Conservation (phyloP, 1,140 invertebrate genomes). For the Pseudobourletiella spinata region DNA sequence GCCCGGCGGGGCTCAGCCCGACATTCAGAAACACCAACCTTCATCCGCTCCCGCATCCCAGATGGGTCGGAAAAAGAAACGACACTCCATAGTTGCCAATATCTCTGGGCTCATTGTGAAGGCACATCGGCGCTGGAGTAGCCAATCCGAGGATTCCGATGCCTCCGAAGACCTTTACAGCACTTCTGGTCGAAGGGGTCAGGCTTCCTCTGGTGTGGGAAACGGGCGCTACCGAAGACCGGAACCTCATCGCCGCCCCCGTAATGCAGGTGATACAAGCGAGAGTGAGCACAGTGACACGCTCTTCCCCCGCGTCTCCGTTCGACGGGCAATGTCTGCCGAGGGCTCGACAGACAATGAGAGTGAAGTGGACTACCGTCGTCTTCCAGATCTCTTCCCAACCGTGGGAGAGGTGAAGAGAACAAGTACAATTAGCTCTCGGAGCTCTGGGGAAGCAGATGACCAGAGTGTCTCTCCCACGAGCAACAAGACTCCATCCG, state of each 20-base stretch:
- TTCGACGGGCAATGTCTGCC: slow-evolving; percentile 23
- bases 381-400: slow-evolving; percentile 52
- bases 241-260: background rate
- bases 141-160: slow-evolving; percentile 39
- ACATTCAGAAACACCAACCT: slow-evolving; percentile 35
- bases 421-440: slow-evolving; percentile 36
- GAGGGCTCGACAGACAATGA: slow-evolving; percentile 24
- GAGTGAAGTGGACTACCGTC: slow-evolving; percentile 41
- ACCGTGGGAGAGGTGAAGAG: slow-evolving; percentile 61
- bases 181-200: too few species aligned
- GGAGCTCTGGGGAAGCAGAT: background rate
- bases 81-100: slow-evolving; percentile 55
- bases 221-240: slow-evolving; percentile 15
- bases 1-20: slow-evolving; percentile 49
- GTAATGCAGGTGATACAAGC: slow-evolving; percentile 20
- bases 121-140: slow-evolving; percentile 54
- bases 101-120: slow-evolving; percentile 70
- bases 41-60: slow-evolving; percentile 24
- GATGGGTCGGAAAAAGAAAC: slow-evolving; percentile 55
- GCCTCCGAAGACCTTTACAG: slow-evolving; percentile 25
- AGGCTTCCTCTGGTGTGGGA: too few species aligned
- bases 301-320: slow-evolving; percentile 23
- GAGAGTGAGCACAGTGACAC: slow-evolving; percentile 30
- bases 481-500: slow-evolving; percentile 39
- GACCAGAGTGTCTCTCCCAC: slow-evolving; percentile 18